phyloP scores from a whole-genome alignment of 92 coral and sea anemone genomes.

The Bergia puertoricense region DNA sequence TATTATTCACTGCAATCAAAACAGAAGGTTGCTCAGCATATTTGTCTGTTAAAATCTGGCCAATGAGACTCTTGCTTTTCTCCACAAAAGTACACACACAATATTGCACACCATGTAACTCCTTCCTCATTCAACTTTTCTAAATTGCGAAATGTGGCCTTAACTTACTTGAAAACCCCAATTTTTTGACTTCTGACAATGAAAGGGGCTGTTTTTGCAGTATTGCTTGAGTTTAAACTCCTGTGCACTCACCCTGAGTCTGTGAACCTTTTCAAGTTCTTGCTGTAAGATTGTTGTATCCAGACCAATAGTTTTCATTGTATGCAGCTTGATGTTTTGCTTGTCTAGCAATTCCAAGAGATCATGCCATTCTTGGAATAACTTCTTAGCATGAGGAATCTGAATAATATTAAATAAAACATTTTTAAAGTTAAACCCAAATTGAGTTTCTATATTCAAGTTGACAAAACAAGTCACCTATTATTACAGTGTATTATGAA shows the following conservation, averaged over 20 bases:
- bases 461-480: too few relatives aligned
- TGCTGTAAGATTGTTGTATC: constrained; percentile 58
- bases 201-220: background rate
- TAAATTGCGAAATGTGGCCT: too few relatives aligned
- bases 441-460: too few relatives aligned
- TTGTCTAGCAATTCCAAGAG: constrained; percentile 64
- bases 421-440: background rate
- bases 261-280: constrained; percentile 60
- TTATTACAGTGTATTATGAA: too few relatives aligned
- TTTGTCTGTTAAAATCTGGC: background rate
- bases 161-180: background rate
- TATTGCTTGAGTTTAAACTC: background rate
- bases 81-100: background rate
- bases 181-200: background rate
- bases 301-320: constrained; percentile 50
- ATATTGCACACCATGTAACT: too few relatives aligned
- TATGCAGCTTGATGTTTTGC: constrained; percentile 61
- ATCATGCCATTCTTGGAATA: constrained; percentile 68
- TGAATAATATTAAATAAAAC: constrained; percentile 23
- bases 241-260: constrained; percentile 55
- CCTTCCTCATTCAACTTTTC: background rate
- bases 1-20: constrained; percentile 23
- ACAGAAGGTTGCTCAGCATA: constrained; percentile 8
- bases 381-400: constrained; percentile 80
- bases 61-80: too few relatives aligned